Evolutionary conservation across 1,140 invertebrate genomes (phyloP), one percentile per base, ranked within the genome.

Genomic region (Trichonephila clavipes): DNA sequence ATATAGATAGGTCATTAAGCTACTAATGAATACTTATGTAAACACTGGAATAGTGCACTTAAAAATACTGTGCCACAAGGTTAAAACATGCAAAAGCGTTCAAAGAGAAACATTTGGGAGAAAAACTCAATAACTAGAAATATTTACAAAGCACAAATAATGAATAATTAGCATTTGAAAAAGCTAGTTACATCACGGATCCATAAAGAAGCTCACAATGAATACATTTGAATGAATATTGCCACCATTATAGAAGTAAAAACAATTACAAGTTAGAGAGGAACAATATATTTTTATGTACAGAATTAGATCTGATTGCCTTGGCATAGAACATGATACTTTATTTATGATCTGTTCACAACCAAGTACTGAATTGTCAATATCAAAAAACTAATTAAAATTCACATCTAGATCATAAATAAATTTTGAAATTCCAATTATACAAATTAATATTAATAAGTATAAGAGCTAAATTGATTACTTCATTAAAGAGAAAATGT

Each of bases 141-240:
- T 92, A 92, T 92, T 87, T 92, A 92, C 91, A 92, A 85, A 87
- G 91, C 91, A 91, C 83, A 92, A 92, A 92, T 77, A n/a, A 87
- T 64, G 82, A 34, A 64, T 24, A 61, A 24, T 21, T 44, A 88
- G 86, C 62, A 64, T 66, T 64, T 34, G 24, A 64, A 85, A 64
- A 88, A 87, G 83, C 34, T 69, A 87, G 62, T 40, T 92, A 92
- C 62, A 87, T 72, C 59, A 64, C 61, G 91, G 66, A 86, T 59
- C 34, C 44, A 69, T 69, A 87, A 92, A 85, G 90, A 91, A 92
- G 91, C 91, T 92, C 91, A 92, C 91, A 92, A 86, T 86, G 83
- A 86, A 87, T 86, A 86, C 28, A 92, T 61, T 66, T 92, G n/a
- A 92, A 86, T 86, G 83, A 92, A 87, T 92, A 86, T 87, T 92